These are phyloP conservation scores for Slavum lentiscoides DNA, from an alignment of 2,888 invertebrate species.

Conservation along the genomic window DNA sequence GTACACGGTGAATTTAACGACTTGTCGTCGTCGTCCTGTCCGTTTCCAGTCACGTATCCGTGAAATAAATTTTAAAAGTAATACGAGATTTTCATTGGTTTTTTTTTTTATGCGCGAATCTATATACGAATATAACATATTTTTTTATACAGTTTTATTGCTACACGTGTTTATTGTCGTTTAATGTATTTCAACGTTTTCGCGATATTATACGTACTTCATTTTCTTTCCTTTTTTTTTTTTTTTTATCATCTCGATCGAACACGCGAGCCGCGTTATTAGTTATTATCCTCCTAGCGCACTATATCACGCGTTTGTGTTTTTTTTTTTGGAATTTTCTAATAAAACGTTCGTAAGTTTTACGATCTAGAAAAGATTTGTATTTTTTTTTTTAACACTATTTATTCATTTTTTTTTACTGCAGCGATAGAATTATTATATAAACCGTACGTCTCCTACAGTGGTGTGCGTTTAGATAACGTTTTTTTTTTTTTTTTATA, in stretches of 20 bases:
- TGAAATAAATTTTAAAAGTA: constrained; percentile 48
- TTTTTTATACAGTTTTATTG: constrained; percentile 43
- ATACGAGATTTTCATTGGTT: constrained; percentile 45
- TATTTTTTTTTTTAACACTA: no score
- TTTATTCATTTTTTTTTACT: no score
- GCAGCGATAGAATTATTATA: no score
- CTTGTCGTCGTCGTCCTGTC: constrained; percentile 28
- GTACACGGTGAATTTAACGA: constrained; percentile 35
- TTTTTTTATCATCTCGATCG: constrained; percentile 38
- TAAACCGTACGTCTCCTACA: no score
- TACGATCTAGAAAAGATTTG: no score
- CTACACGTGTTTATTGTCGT: constrained; percentile 50
- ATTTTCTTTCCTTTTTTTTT: neutral
- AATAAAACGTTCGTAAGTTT: no score
- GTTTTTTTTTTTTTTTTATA: no score
- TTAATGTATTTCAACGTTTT: constrained; percentile 48
- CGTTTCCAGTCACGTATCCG: constrained; percentile 29
- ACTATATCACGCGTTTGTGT: no score
- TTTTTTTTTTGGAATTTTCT: constrained; percentile 18
- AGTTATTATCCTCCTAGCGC: neutral
- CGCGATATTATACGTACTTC: neutral
- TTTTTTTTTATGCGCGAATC: constrained; percentile 14
- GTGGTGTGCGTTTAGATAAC: no score
- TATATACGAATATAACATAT: neutral
- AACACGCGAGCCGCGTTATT: neutral